A percentile compares a stretch with the other conserved stretches of the same genome.
Conservation (phyloP, 2,888 invertebrate species). For the Tuberolachnus salignus region DNA sequence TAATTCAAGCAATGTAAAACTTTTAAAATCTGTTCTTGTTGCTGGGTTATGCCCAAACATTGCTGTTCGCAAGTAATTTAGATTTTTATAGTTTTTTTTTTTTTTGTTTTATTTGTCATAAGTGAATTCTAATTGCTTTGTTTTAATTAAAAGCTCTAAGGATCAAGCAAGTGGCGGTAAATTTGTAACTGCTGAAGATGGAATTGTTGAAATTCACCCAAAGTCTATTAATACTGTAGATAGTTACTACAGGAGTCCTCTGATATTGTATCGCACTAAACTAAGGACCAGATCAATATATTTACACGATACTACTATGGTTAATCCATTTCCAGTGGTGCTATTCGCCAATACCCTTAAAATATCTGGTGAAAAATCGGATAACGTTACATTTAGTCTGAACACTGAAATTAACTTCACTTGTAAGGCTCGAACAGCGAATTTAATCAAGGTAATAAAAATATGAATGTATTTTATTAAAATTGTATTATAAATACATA, state of each 20-base stretch:
- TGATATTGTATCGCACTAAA: conserved; percentile 80
- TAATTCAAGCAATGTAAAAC: conserved; percentile 76
- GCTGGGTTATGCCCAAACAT: conserved; percentile 91
- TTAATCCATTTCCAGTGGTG: conserved; percentile 80
- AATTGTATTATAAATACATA: no score
- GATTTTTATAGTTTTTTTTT: no score
- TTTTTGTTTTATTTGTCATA: no score
- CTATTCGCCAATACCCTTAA: conserved; percentile 80
- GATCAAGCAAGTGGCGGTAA: conserved; percentile 38
- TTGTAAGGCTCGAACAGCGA: conserved; percentile 62
- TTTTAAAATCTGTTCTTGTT: conserved; percentile 84
- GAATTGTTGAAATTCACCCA: conserved; percentile 73
- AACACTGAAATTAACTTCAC: conserved; percentile 64
- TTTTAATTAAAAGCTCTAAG: conserved; percentile 34
- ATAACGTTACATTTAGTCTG: conserved; percentile 63
- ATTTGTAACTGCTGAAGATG: conserved; percentile 68
- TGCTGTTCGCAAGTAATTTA: conserved; percentile 69
- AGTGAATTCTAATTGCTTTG: neutral
- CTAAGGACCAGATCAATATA: conserved; percentile 69
- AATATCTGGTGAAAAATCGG: conserved; percentile 62
- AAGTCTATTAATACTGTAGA: conserved; percentile 74
- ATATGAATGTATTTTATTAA: no score
- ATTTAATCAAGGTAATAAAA: conserved; percentile 63
- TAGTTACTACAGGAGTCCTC: conserved; percentile 68
- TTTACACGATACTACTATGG: conserved; percentile 81